Percentiles rank a stretch among this genome's conserved stretches.
Conservation (phyloP, 2,113 vertebrate species). For the Carassius auratus region DNA sequence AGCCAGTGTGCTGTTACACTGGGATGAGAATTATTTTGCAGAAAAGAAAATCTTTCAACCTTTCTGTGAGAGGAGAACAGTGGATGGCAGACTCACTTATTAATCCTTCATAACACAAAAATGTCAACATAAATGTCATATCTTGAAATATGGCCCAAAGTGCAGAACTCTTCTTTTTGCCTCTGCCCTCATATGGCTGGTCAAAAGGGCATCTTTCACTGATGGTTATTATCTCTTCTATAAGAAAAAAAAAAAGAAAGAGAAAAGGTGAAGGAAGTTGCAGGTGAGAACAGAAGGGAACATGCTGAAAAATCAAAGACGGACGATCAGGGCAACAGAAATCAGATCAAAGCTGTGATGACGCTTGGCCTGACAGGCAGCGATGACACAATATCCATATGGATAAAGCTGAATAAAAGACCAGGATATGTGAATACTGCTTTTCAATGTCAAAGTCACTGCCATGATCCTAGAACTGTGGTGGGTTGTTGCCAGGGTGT, state of each 20-base stretch:
- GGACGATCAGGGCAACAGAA: neutral
- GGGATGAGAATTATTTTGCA: slow-evolving; percentile 16
- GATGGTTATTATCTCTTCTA: slow-evolving; percentile 40
- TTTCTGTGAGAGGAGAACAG: slow-evolving; percentile 16
- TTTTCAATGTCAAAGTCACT: too few relatives aligned
- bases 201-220: slow-evolving; percentile 16
- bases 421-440: neutral
- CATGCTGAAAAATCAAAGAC: slow-evolving; percentile 7
- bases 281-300: neutral
- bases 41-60: slow-evolving; percentile 40
- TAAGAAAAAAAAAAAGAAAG: neutral
- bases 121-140: slow-evolving; percentile 53
- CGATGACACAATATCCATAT: neutral
- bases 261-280: neutral
- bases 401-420: neutral
- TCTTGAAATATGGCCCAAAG: slow-evolving; percentile 32
- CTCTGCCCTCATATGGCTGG: neutral
- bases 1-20: neutral
- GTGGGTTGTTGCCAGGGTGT: too few relatives aligned
- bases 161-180: slow-evolving; percentile 5
- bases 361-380: neutral
- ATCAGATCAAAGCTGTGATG: neutral
- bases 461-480: too few relatives aligned
- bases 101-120: slow-evolving; percentile 49
- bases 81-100: slow-evolving; percentile 31